Evolutionary conservation across 2,797 vertebrate species (phyloP), one percentile per base, ranked within the genome.

Genomic region (Fistularia tabacaria): DNA sequence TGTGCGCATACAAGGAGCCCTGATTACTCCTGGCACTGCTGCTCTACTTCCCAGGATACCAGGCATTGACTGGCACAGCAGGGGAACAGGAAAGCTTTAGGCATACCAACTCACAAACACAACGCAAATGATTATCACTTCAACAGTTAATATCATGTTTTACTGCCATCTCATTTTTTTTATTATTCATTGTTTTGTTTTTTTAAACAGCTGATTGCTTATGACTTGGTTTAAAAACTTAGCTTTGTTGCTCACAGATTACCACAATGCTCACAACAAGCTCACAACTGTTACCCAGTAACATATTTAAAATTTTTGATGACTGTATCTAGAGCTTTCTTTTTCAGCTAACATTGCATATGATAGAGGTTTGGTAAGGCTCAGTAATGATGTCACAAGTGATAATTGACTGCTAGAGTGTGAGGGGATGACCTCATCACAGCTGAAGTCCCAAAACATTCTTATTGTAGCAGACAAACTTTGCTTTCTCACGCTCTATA

Each of bases 401-500:
- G 84, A 86, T 87, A 71, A 77, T 83, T 7, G 79, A 68, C 64
- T 36, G 71, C 7, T 77, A 69, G 75, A 77, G 71, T 8, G 51
- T 14, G 13, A 54, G 59, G 54, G 63, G 76, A 46, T 83, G 85
- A 87, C 76, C 81, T 88, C 79, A 81, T 67, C 68, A 25, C 46
- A 72, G 59, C 71, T 64, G 59, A 62, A 46, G 68, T 82, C 84
- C 74, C 74, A 6, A 4, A 36, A 60, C 83, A 52, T 59, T 62
- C 73, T 1, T 82, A 85, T 85, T 69, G 77, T 76, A 64, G 66
- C 68, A 74, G 73, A 76, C 77, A 60, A 72, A 38, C 8, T 59
- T 75, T 67, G 79, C 65, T 77, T 85, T 88, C 84, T 86, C 84
- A 85, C 87, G 82, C 63, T 80, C 64, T 1, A 49, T 79, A 62